phyloP scores from a whole-genome alignment of 1,140 invertebrate genomes.

The Drosophila busckii region DNA sequence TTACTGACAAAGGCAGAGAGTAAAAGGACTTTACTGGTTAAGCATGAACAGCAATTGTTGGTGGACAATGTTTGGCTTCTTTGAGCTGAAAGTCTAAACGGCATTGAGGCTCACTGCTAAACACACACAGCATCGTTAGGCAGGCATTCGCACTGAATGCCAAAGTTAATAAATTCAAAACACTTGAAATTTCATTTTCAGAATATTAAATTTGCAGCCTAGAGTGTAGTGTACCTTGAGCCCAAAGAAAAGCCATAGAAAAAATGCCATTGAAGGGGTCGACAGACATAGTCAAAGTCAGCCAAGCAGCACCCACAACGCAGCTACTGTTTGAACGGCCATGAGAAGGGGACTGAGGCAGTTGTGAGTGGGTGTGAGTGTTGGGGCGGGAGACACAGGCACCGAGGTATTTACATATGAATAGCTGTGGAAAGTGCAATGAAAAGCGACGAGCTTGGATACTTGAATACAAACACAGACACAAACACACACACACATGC shows the following conservation, averaged over 20 bases:
- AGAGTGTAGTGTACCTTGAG: conserved; percentile 10
- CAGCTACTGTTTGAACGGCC: too few relatives aligned
- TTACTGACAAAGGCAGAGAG: not conserved
- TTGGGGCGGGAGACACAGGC: not conserved
- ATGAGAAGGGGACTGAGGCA: not conserved
- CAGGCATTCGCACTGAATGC: conserved; percentile 6
- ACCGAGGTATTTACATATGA: conserved; percentile 43
- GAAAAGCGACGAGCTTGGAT: conserved; percentile 18
- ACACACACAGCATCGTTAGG: conserved; percentile 1
- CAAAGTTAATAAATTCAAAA: conserved; percentile 64
- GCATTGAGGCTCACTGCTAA: not conserved
- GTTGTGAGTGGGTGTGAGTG: conserved; percentile 3
- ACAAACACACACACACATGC: conserved; percentile 6
- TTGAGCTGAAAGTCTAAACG: conserved; percentile 9
- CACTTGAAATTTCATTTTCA: conserved; percentile 58
- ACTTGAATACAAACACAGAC: conserved; percentile 2
- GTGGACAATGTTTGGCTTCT: conserved; percentile 32
- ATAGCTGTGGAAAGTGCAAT: conserved; percentile 33
- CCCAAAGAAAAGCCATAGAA: conserved; percentile 21
- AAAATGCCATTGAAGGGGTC: conserved; percentile 7
- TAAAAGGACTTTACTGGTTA: too few relatives aligned
- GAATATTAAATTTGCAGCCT: conserved; percentile 59
- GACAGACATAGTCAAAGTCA: not conserved
- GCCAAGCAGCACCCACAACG: too few relatives aligned
- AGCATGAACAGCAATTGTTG: too few relatives aligned